phyloP scores from a whole-genome alignment of 2,888 invertebrate genomes.

The Lithosia quadra region DNA sequence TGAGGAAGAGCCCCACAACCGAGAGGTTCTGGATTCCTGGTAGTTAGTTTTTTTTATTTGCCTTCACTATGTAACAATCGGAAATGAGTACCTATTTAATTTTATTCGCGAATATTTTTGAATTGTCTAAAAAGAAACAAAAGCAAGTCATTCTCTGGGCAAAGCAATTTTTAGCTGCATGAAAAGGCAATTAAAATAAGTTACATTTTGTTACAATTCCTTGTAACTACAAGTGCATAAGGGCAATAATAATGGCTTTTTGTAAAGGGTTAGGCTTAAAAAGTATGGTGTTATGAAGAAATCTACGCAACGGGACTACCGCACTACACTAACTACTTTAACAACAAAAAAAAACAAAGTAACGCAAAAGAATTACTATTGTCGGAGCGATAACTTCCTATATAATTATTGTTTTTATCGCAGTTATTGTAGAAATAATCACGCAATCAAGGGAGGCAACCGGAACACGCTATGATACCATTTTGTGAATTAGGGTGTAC shows the following conservation, averaged over 20 bases:
- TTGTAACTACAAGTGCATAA: neutral
- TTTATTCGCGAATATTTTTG: neutral
- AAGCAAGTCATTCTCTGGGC: neutral
- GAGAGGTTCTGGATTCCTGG: too few relatives aligned
- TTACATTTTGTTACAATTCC: neutral
- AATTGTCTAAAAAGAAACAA: too few relatives aligned
- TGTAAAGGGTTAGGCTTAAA: neutral
- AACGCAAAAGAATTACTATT: constrained; percentile 7
- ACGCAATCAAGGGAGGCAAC: constrained; percentile 12
- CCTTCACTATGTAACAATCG: too few relatives aligned
- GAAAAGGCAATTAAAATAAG: neutral
- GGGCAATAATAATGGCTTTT: neutral
- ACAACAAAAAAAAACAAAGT: constrained; percentile 3
- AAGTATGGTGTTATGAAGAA: neutral
- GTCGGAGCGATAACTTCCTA: constrained; percentile 13
- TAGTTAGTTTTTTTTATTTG: too few relatives aligned
- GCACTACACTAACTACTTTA: neutral
- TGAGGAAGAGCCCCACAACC: too few relatives aligned
- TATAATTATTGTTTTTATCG: constrained; percentile 12
- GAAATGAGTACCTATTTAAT: too few relatives aligned
- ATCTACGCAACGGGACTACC: neutral
- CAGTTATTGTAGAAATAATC: constrained; percentile 16
- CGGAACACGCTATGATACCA: constrained; percentile 3
- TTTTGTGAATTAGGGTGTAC: neutral
- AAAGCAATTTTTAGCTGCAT: neutral